Evolutionary conservation across 2,113 vertebrate genomes (phyloP).

Genomic region (Tauraco erythrolophus): DNA sequence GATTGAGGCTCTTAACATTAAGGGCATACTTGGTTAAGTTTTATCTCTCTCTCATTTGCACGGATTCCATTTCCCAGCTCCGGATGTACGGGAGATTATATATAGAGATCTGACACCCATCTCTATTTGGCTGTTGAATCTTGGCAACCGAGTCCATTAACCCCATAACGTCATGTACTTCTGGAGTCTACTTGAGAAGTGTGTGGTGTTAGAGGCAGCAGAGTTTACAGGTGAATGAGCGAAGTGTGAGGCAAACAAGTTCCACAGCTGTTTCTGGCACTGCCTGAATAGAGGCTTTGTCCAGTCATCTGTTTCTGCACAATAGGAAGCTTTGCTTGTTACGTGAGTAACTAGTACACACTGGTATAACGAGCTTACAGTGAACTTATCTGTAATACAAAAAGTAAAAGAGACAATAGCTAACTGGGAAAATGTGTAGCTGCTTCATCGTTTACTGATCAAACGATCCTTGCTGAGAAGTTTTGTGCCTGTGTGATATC

Average conservation of each 20-base stretch:
- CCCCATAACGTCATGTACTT: neutral
- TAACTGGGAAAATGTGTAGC: neutral
- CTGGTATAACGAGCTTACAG: neutral
- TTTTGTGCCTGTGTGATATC: neutral
- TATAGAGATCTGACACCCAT: conserved; percentile 62
- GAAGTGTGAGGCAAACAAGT: neutral
- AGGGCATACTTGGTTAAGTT: conserved; percentile 17
- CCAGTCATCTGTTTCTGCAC: neutral
- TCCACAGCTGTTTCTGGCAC: neutral
- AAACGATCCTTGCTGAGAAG: neutral
- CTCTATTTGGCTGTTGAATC: conserved; percentile 42
- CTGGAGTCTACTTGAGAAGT: neutral
- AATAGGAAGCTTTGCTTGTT: neutral
- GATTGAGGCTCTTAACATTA: conserved; percentile 30
- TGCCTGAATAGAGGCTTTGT: neutral
- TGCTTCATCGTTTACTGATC: neutral
- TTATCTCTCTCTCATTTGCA: conserved; percentile 55
- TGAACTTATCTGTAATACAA: rapidly evolving
- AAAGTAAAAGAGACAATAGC: neutral
- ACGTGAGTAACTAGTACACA: neutral
- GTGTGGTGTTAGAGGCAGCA: neutral
- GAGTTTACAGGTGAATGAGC: neutral
- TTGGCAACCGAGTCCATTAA: neutral
- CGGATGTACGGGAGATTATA: conserved; percentile 16
- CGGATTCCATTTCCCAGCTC: conserved; percentile 42